Evolutionary conservation across 2,888 invertebrate genomes (phyloP).

Genomic region (Latheticus oryzae): DNA sequence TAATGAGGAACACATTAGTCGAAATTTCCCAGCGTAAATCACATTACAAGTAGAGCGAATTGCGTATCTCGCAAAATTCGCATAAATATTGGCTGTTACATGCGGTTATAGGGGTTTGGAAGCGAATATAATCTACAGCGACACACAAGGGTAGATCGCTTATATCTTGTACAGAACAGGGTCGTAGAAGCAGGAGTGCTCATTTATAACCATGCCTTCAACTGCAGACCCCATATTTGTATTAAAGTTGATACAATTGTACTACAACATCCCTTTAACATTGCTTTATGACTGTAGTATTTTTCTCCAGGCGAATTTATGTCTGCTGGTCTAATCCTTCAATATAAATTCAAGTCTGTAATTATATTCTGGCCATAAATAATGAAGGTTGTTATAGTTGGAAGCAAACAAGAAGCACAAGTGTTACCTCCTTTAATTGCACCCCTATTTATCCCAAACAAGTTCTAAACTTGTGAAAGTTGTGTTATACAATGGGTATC

Average conservation of each 20-base stretch:
- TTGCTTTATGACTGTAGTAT: constrained; percentile 30
- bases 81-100: constrained; percentile 54
- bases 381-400: constrained; percentile 57
- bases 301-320: constrained; percentile 11
- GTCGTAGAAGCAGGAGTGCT: constrained; percentile 47
- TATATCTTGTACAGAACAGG: constrained; percentile 49
- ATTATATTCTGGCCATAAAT: constrained; percentile 61
- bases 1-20: constrained; percentile 58
- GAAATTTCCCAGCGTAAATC: constrained; percentile 57
- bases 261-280: constrained; percentile 44
- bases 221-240: constrained; percentile 53
- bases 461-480: constrained; percentile 39
- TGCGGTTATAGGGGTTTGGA: constrained; percentile 44
- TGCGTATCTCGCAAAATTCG: constrained; percentile 53
- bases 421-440: constrained; percentile 59
- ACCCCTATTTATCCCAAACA: constrained; percentile 45
- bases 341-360: constrained; percentile 60
- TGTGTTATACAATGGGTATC: constrained; percentile 40
- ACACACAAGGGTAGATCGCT: constrained; percentile 44
- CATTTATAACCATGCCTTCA: constrained; percentile 56
- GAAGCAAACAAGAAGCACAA: constrained; percentile 53
- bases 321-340: neutral
- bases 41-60: constrained; percentile 55
- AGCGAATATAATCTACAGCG: constrained; percentile 44
- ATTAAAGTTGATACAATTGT: constrained; percentile 55